Conservation (phyloP, 2,888 invertebrate species). For the Chymomyza amoena region DNA sequence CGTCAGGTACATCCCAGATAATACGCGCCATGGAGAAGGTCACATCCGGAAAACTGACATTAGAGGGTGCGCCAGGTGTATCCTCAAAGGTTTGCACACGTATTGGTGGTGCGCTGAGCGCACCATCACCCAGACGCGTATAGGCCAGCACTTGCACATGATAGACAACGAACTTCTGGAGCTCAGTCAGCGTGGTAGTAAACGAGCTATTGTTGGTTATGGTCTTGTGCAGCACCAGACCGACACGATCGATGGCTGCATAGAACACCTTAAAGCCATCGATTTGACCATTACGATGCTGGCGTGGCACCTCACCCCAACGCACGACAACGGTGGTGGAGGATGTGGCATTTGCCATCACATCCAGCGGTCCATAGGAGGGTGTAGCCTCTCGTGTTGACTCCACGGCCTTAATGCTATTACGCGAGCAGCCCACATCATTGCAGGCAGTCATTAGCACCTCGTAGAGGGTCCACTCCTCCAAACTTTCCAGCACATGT, state of each 20-base stretch:
- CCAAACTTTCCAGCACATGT: slow-evolving; percentile 89
- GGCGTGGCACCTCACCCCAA: slow-evolving; percentile 93
- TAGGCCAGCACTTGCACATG: slow-evolving; percentile 96
- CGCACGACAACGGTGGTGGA: slow-evolving; percentile 95
- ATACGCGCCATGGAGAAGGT: slow-evolving; percentile 93
- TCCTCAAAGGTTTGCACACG: slow-evolving; percentile 95
- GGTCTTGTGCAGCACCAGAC: slow-evolving; percentile 84
- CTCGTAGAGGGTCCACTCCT: slow-evolving; percentile 95
- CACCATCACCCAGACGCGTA: slow-evolving; percentile 95
- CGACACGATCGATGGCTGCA: slow-evolving; percentile 84
- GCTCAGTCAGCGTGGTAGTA: slow-evolving; percentile 91
- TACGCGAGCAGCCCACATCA: slow-evolving; percentile 91
- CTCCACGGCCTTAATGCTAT: slow-evolving; percentile 90
- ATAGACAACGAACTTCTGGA: slow-evolving; percentile 92
- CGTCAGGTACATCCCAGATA: slow-evolving; percentile 96
- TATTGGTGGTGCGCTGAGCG: slow-evolving; percentile 90
- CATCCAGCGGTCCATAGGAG: slow-evolving; percentile 89
- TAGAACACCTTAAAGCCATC: slow-evolving; percentile 96
- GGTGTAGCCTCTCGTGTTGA: slow-evolving; percentile 96
- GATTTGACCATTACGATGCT: slow-evolving; percentile 95
- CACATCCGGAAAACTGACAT: slow-evolving; percentile 97
- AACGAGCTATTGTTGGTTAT: slow-evolving; percentile 92
- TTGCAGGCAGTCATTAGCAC: slow-evolving; percentile 94
- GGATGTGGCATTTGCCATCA: slow-evolving; percentile 93
- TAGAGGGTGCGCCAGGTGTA: slow-evolving; percentile 96